A percentile compares a stretch with the other conserved stretches of the same genome.
phyloP scores from a whole-genome alignment of 2,113 vertebrate species.

The Nothocercus nigrocapillus region DNA sequence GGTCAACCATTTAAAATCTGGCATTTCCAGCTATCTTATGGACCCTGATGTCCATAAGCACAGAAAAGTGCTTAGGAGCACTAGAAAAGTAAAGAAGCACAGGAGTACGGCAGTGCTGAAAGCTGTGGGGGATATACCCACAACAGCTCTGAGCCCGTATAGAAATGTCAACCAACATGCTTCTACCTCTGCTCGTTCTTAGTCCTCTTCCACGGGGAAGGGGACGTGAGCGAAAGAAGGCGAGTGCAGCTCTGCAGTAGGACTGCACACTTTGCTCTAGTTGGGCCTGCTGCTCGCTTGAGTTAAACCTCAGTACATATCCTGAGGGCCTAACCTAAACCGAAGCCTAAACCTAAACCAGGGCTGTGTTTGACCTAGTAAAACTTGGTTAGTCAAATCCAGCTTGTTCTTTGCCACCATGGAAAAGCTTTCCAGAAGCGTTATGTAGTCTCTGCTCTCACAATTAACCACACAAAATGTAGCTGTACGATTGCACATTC shows the following conservation, averaged over 20 bases:
- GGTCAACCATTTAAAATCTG: not conserved
- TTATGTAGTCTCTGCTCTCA: not conserved
- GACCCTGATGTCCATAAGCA: rapidly evolving
- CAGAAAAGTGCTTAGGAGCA: no score
- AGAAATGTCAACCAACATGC: not conserved
- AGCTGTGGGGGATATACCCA: not conserved
- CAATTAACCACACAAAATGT: not conserved
- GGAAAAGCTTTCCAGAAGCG: not conserved
- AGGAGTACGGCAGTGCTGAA: not conserved
- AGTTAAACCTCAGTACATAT: not conserved
- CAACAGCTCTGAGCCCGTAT: not conserved
- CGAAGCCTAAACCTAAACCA: not conserved
- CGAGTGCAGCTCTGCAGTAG: not conserved
- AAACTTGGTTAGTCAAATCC: not conserved
- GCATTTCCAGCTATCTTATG: not conserved
- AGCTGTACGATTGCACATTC: not conserved
- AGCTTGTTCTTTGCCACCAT: not conserved
- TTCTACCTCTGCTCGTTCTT: not conserved
- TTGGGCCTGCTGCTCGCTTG: not conserved
- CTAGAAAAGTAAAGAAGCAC: not conserved
- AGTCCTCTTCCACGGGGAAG: not conserved
- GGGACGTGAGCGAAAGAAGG: not conserved
- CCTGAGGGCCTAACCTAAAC: not conserved
- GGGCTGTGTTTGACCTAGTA: not conserved
- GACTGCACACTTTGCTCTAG: rapidly evolving